Percentiles rank a stretch among this genome's conserved stretches.
Evolutionary conservation across 2,113 vertebrate genomes (phyloP).

Genomic region (Heterotis niloticus): DNA sequence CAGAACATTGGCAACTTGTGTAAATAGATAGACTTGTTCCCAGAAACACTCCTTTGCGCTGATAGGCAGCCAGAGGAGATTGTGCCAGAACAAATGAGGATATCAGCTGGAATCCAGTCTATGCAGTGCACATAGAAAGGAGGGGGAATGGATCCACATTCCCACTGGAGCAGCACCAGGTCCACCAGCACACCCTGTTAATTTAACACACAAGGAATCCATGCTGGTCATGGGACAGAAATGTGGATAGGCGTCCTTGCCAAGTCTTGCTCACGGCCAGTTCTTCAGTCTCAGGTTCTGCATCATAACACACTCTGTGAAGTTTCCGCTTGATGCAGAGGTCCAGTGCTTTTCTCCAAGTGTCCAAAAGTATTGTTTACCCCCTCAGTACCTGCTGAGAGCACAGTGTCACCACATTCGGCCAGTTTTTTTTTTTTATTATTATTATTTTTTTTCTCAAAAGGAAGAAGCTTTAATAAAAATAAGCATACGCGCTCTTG

Average conservation of each 20-base stretch:
- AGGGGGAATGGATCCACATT: neutral
- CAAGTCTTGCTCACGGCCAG: neutral
- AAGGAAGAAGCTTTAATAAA: no score
- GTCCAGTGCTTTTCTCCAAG: neutral
- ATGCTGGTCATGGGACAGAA: slow-evolving; percentile 6
- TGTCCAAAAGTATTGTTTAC: neutral
- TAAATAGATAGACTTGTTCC: slow-evolving; percentile 10
- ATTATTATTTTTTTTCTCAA: no score
- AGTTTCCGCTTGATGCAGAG: neutral
- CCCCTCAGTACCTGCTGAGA: neutral
- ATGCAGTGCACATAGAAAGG: neutral
- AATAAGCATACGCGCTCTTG: no score
- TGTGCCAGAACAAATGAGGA: neutral
- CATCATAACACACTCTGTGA: slow-evolving; percentile 4
- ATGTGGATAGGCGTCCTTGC: neutral
- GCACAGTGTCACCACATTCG: neutral
- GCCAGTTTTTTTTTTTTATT: no score
- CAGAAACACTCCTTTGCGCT: slow-evolving; percentile 7
- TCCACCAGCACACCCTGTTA: neutral
- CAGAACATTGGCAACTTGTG: neutral
- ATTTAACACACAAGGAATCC: slow-evolving; percentile 21
- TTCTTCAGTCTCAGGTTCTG: neutral
- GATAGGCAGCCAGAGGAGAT: neutral
- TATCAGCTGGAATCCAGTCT: slow-evolving; percentile 1
- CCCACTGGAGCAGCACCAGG: neutral